Evolutionary conservation across 2,888 invertebrate genomes (phyloP).

Genomic region (Tupiocoris notatus): DNA sequence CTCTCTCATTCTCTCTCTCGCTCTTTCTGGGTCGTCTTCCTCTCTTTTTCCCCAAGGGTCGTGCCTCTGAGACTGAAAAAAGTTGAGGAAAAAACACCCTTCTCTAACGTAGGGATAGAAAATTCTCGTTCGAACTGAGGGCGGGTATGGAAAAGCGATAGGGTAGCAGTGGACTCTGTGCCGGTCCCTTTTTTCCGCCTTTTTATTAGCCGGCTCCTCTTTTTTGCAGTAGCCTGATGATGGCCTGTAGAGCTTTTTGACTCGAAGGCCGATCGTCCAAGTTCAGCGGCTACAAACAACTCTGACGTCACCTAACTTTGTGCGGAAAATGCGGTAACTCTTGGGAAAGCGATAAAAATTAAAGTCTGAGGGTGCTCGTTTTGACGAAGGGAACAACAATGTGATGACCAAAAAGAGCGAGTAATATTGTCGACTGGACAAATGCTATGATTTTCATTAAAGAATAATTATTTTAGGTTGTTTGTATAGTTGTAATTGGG

Average conservation of each 20-base stretch:
- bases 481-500: too few species aligned
- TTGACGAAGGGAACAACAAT: too few species aligned
- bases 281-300: background rate
- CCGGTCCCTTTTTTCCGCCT: background rate
- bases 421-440: too few species aligned
- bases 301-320: background rate
- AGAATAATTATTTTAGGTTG: too few species aligned
- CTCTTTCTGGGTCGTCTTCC: background rate
- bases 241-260: conserved; percentile 7
- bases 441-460: too few species aligned
- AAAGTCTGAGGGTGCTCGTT: too few species aligned
- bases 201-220: background rate
- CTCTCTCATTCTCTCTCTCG: background rate
- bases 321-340: too few species aligned
- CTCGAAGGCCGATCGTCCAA: conserved; percentile 7
- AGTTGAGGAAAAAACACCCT: background rate
- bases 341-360: too few species aligned
- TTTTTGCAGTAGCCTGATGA: background rate
- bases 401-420: too few species aligned
- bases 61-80: conserved; percentile 8
- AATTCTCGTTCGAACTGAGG: conserved; percentile 3
- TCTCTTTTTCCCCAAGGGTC: background rate
- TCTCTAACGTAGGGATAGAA: background rate
- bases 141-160: background rate
- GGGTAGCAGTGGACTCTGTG: background rate